phyloP scores from a whole-genome alignment of 2,113 vertebrate genomes.

The Romanogobio albipinnatus region DNA sequence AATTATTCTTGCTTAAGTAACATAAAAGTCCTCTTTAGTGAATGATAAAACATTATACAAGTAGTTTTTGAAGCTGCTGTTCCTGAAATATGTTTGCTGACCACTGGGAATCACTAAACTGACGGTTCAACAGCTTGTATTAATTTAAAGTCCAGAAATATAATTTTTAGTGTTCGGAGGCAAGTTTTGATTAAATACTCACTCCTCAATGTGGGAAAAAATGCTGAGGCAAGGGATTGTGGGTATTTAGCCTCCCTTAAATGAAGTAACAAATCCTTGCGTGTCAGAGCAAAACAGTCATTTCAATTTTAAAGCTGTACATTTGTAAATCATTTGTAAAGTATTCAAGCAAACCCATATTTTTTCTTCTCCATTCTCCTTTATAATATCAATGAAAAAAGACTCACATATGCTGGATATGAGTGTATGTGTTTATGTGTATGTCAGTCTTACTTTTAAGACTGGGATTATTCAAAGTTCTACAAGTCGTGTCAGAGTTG shows the following conservation, averaged over 20 bases:
- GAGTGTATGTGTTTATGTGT: conserved; percentile 13
- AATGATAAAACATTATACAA: not conserved
- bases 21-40: not conserved
- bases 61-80: not conserved
- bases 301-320: not conserved
- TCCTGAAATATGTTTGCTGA: conserved; percentile 27
- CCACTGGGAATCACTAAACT: not conserved
- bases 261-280: conserved; percentile 16
- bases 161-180: conserved; percentile 18
- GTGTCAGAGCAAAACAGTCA: not conserved
- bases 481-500: not conserved
- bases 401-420: not conserved
- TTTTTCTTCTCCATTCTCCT: not conserved
- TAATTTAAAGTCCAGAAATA: conserved; percentile 8
- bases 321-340: not conserved
- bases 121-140: not conserved
- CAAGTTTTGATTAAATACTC: conserved; percentile 23
- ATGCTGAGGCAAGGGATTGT: conserved; percentile 23
- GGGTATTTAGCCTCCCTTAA: conserved; percentile 13
- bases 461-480: conserved; percentile 36
- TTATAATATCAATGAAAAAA: too few species aligned
- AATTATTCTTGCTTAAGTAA: not conserved
- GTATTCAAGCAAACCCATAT: not conserved
- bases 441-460: not conserved
- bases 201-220: conserved; percentile 8